Base-by-base conservation (phyloP, 2,797 vertebrate species). In the Momotus momota region DNA sequence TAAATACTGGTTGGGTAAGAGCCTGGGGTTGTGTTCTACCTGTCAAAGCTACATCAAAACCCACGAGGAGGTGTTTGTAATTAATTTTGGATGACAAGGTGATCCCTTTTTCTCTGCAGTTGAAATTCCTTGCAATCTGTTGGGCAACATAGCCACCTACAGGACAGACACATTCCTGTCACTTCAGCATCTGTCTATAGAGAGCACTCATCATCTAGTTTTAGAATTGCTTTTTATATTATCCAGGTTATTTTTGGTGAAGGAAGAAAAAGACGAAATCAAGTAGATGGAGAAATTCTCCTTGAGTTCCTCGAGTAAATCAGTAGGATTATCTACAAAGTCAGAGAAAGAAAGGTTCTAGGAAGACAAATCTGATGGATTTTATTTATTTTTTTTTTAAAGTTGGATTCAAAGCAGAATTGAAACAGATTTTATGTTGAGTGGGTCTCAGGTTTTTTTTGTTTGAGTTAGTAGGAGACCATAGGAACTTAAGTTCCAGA, bases 71-170 rank as follows among this genome's bases (percentile, higher is more conserved):
- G 23, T 23, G 52, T 60, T 60, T 49, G 29, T 17, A 14, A 10
- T 46, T 61, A 6, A 1, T 12, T 77, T 12, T 12, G 62, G 27
- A 7, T 48, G 46, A 21, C 75, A 31, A 38, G 81, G 66, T 38
- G 71, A 67, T 65, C 25, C 33, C 21, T 55, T 8, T 29, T 52
- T 19, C 15, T 22, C 31, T 25, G 61, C 43, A 7, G 38, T 0
- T 69, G 73, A 38, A 88, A 41, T 51, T 27, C 5, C 17, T 38
- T 48, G 40, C 2, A 9, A 29, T 89, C 43, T 60, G 23, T 51
- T 65, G 86, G 86, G 43, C 82, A 96, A 93, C 54, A 43, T 78
- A 41, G 95, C 96, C 96, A 96, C 10, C 96, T 97, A 58, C 95
- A 96, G 96, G 93, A 52, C 35, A 33, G 3, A 12, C 33, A 5